Conservation (phyloP, 2,888 invertebrate genomes). For the Suillia variegata region DNA sequence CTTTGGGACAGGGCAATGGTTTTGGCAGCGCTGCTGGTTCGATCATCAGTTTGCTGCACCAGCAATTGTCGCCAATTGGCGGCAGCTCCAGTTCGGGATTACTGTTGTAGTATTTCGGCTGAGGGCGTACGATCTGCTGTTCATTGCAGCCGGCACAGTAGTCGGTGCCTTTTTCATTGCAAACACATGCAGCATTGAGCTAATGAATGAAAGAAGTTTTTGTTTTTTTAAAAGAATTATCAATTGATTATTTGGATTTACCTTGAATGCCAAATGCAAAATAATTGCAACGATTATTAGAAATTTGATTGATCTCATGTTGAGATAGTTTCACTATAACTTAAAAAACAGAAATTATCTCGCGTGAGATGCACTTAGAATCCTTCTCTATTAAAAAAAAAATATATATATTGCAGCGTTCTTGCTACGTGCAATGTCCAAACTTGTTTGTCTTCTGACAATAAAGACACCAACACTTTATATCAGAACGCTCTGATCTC, state of each 20-base stretch:
- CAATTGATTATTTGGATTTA: no score
- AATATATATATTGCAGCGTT: background rate
- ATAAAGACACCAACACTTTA: conserved; percentile 10
- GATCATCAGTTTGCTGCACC: conserved; percentile 56
- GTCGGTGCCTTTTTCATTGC: conserved; percentile 50
- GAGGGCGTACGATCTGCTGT: conserved; percentile 37
- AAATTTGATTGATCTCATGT: no score
- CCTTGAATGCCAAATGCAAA: background rate
- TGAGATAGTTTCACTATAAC: no score
- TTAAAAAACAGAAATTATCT: no score
- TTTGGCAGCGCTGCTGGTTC: conserved; percentile 56
- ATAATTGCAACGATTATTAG: no score
- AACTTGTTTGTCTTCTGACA: background rate
- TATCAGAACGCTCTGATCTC: background rate
- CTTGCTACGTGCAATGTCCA: background rate
- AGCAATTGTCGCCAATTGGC: conserved; percentile 57
- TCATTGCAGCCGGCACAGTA: conserved; percentile 45
- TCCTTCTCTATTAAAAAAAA: background rate
- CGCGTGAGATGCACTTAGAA: background rate
- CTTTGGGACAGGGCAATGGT: conserved; percentile 50
- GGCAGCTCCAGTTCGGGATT: conserved; percentile 37
- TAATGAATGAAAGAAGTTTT: no score
- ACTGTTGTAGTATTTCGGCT: conserved; percentile 39
- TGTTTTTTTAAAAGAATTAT: background rate
- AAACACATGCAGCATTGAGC: conserved; percentile 50